A percentile compares a stretch with the other conserved stretches of the same genome.
These are phyloP conservation scores for Esperia sulphurella DNA, from an alignment of 2,888 invertebrate genomes.

Conservation along the genomic window DNA sequence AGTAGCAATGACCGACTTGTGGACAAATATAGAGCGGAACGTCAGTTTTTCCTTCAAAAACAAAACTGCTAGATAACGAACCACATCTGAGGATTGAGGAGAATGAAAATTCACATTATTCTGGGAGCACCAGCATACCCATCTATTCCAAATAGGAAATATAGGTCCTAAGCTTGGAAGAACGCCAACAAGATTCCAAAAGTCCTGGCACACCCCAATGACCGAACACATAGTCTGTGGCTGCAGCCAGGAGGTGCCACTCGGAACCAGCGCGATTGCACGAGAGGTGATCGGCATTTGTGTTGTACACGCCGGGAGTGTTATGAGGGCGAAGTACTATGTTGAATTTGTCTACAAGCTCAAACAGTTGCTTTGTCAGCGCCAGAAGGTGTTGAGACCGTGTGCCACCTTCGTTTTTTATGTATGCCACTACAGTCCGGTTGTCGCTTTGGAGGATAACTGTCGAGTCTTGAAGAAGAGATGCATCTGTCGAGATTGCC, in stretches of 20 bases:
- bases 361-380: neutral
- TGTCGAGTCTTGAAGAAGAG: neutral
- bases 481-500: neutral
- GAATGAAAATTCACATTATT: no score
- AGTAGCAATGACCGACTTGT: no score
- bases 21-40: no score
- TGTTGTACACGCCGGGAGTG: conserved; percentile 17
- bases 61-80: no score
- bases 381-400: conserved; percentile 1
- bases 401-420: conserved; percentile 6
- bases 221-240: conserved; percentile 10
- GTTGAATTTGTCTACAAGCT: neutral
- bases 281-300: conserved; percentile 15
- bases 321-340: neutral
- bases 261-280: conserved; percentile 11
- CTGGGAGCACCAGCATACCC: no score
- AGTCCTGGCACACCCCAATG: conserved; percentile 16
- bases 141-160: no score
- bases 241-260: conserved; percentile 19
- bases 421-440: no score
- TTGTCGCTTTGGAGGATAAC: neutral
- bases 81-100: no score
- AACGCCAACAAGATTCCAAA: conserved; percentile 12
- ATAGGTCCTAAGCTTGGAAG: no score
- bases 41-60: no score